Base-by-base conservation (phyloP, 1,140 invertebrate species). In the Cydia fagiglandana region DNA sequence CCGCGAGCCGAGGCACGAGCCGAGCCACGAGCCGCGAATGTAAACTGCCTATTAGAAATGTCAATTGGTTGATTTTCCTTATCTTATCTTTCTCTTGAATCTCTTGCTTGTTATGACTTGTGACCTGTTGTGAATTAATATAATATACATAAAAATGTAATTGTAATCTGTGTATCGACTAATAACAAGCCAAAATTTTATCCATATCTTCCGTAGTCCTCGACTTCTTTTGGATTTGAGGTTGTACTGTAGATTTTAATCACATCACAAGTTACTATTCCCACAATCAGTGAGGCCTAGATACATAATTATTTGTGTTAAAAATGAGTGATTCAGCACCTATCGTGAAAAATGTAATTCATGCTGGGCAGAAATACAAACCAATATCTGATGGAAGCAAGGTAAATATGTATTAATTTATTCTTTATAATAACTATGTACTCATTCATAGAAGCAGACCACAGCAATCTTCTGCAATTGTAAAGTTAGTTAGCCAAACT, bases 371-470 rank as follows among this genome's bases (percentile, higher is more conserved):
- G 73, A 93, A 93, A 80, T 94, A 93, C 83, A 91, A 93, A 64
- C 93, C 93, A 64, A 91, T 94, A 20, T 84, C 78, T 47, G 84
- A 94, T 77, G 94, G 93, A 24, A 93, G 93, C 78, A 94, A 94
- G 91, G 93, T 94, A 86, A 83, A 61, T 61, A 61, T 24, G 9
- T 56, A 7, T 13, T 56, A 24, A 24, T 56, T 7, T 9, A 7
- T 61, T 61, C 10, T 20, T 20, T 0, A 20, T 61, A 20, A 24
- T 56, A 1, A 9, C 10, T 1, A 24, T 4, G 15, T 5, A 20
- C 6, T 56, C 17, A 70, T 50, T 28, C 53, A 17, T 4, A 76
- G 17, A 20, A 70, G 50, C 74, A 53, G 34, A 34, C 45, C 50
- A 70, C 4, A 53, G 50, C 15, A 2, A n/a, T 45, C 41, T 45